Conservation (phyloP, 2,888 invertebrate species). For the Nomada flava region DNA sequence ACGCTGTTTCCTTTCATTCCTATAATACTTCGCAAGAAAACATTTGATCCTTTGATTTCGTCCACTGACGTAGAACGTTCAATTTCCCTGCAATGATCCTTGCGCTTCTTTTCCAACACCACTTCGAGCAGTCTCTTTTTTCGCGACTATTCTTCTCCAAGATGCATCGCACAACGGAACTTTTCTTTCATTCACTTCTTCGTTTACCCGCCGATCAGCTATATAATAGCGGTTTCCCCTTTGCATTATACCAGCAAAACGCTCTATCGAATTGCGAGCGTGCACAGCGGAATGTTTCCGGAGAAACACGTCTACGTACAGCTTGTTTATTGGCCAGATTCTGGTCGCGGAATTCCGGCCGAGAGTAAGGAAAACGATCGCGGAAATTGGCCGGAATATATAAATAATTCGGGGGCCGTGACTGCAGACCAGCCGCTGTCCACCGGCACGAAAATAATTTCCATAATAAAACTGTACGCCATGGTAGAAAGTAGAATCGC, state of each 20-base stretch:
- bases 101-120: too few relatives aligned
- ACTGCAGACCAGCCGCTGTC: conserved; percentile 32
- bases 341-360: conserved; percentile 2
- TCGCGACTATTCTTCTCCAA: too few relatives aligned
- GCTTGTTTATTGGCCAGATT: conserved; percentile 1
- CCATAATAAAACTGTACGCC: conserved; percentile 45
- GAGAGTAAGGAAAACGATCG: conserved; percentile 25
- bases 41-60: too few relatives aligned
- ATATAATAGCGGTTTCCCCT: conserved; percentile 10
- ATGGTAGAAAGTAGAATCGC: conserved; percentile 65
- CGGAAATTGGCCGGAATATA: conserved; percentile 38
- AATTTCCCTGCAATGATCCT: conserved; percentile 4
- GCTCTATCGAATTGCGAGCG: too few relatives aligned
- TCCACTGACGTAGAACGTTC: too few relatives aligned
- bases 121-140: background rate
- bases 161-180: background rate
- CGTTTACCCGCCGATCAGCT: background rate
- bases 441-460: conserved; percentile 55
- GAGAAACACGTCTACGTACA: background rate
- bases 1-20: too few relatives aligned
- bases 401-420: conserved; percentile 51
- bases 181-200: conserved; percentile 6
- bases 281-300: background rate
- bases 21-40: background rate
- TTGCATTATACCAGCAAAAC: background rate